phyloP scores from a whole-genome alignment of 2,113 vertebrate species.

The Coracopsis vasa region DNA sequence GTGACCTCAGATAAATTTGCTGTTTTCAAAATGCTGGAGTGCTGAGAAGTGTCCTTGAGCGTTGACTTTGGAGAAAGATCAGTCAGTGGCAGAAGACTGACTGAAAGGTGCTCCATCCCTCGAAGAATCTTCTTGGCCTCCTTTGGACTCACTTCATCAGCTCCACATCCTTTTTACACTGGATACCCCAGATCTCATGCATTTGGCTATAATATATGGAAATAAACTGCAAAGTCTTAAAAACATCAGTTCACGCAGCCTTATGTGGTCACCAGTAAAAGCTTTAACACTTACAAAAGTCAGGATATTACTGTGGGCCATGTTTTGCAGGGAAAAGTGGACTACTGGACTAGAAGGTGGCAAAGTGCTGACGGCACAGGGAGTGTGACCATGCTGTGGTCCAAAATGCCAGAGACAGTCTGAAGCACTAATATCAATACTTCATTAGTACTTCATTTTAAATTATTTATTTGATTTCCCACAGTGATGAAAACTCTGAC shows the following conservation, averaged over 20 bases:
- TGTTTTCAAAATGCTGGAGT: neutral
- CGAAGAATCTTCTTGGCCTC: neutral
- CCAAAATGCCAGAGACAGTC: neutral
- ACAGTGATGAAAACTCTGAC: neutral
- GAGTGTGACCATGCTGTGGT: fast-evolving
- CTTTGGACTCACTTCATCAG: neutral
- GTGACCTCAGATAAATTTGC: neutral
- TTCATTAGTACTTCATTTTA: neutral
- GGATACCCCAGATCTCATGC: neutral
- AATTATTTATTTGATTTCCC: neutral
- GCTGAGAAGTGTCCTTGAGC: neutral
- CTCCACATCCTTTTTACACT: neutral
- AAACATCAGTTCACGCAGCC: neutral
- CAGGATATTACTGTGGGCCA: neutral
- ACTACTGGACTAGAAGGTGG: neutral
- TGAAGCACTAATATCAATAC: neutral
- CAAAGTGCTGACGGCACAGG: neutral
- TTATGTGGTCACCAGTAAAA: neutral
- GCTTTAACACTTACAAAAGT: neutral
- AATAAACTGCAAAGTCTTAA: neutral
- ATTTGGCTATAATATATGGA: fast-evolving
- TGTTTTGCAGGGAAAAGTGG: neutral
- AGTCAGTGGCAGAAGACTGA: neutral
- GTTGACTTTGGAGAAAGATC: neutral
- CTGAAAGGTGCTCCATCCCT: neutral